These are phyloP conservation scores for Helobdella robusta DNA, from an alignment of 2,888 invertebrate species.

Conservation along the genomic window DNA sequence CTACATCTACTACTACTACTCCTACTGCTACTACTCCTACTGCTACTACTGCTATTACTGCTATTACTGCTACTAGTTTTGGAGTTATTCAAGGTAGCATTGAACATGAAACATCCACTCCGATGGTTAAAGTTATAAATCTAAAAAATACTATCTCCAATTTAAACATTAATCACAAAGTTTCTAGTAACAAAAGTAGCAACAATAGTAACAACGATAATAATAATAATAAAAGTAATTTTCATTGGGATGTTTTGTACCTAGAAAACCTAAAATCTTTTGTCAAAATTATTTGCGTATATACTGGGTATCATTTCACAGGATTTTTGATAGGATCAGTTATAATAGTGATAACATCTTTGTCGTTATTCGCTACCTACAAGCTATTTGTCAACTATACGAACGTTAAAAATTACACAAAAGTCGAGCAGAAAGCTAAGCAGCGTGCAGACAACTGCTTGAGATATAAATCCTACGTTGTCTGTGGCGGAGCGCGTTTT, in stretches of 20 bases:
- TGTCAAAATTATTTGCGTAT: background rate
- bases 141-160: background rate
- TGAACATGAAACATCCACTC: background rate
- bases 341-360: too few relatives aligned
- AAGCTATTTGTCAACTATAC: too few relatives aligned
- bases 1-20: background rate
- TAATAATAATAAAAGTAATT: background rate
- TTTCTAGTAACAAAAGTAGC: background rate
- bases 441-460: too few relatives aligned
- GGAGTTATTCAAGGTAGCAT: background rate
- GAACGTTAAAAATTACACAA: background rate
- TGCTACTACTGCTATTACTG: background rate
- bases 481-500: too few relatives aligned
- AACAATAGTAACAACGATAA: slow-evolving; percentile 6
- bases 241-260: background rate
- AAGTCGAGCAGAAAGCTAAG: too few relatives aligned
- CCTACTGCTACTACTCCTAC: too few relatives aligned
- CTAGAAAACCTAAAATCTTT: background rate
- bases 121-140: background rate
- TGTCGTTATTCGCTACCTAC: too few relatives aligned
- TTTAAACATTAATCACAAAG: background rate
- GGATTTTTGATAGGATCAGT: too few relatives aligned
- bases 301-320: background rate
- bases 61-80: background rate
- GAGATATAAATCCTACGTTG: too few relatives aligned